These are phyloP conservation scores for Marmota flaviventris DNA, from an alignment of 2,113 vertebrate species.

Conservation along the genomic window DNA sequence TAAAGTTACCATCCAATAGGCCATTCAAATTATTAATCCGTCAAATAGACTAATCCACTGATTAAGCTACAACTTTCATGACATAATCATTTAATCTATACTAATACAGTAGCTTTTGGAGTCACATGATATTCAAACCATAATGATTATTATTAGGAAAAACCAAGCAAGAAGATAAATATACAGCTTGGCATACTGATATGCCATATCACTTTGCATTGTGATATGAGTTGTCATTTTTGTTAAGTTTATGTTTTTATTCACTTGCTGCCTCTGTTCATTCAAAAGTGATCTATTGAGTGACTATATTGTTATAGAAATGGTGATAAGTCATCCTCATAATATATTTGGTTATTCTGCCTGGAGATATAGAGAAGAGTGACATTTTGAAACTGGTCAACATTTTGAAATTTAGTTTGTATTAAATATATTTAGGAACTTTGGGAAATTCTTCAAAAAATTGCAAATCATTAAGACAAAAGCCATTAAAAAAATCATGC, in stretches of 20 bases:
- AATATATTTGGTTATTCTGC: background rate
- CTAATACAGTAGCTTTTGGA: no score
- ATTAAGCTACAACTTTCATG: no score
- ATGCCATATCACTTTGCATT: no score
- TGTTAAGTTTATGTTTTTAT: background rate
- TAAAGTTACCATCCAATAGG: no score
- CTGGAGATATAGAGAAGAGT: background rate
- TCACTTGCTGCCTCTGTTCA: background rate
- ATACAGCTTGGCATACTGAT: background rate
- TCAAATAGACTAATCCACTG: no score
- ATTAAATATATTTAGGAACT: background rate
- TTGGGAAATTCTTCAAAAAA: background rate
- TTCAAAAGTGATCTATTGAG: background rate
- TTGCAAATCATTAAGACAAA: background rate
- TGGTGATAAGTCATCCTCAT: background rate
- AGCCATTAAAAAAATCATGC: background rate
- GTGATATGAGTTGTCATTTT: background rate
- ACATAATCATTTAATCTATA: no score
- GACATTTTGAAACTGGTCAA: background rate
- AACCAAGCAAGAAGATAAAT: background rate
- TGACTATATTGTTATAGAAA: background rate
- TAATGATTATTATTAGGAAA: background rate
- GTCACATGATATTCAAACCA: no score
- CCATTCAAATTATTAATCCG: no score
- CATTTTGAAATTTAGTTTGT: background rate